These are phyloP conservation scores for Cantharis rufa DNA, from an alignment of 2,888 invertebrate genomes.

Conservation along the genomic window DNA sequence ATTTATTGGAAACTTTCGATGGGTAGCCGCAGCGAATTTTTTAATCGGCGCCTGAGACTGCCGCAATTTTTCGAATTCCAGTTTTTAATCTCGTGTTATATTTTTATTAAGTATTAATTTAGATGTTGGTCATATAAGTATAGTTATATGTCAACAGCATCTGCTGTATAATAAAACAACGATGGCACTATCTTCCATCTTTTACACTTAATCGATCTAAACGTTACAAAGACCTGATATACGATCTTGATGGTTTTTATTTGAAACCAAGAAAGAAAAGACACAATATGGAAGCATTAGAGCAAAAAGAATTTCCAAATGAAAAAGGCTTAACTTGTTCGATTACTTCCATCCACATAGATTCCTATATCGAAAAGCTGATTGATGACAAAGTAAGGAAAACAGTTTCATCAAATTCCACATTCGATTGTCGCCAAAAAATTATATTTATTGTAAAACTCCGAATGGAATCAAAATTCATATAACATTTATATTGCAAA, in stretches of 20 bases:
- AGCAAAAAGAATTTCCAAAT: conserved; percentile 24
- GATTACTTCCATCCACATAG: background rate
- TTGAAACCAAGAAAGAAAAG: conserved; percentile 27
- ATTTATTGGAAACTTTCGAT: background rate
- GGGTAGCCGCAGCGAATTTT: background rate
- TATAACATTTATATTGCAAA: background rate
- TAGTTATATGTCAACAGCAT: conserved; percentile 41
- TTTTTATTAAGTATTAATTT: conserved; percentile 5
- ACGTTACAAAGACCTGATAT: conserved; percentile 29
- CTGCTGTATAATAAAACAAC: conserved; percentile 42
- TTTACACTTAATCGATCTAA: conserved; percentile 31
- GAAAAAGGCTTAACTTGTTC: conserved; percentile 12
- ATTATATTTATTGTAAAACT: background rate
- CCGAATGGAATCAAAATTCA: background rate
- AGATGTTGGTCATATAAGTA: conserved; percentile 26
- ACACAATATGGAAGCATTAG: conserved; percentile 24
- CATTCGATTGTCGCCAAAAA: background rate
- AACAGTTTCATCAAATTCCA: no score
- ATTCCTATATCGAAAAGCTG: background rate
- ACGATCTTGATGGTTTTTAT: conserved; percentile 29
- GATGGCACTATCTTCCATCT: conserved; percentile 41
- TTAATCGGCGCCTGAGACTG: background rate
- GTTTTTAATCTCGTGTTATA: background rate
- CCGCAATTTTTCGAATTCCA: background rate
- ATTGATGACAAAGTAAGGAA: background rate